These are phyloP conservation scores for Drosophila koepferae DNA, from an alignment of 2,888 invertebrate genomes.

Conservation along the genomic window DNA sequence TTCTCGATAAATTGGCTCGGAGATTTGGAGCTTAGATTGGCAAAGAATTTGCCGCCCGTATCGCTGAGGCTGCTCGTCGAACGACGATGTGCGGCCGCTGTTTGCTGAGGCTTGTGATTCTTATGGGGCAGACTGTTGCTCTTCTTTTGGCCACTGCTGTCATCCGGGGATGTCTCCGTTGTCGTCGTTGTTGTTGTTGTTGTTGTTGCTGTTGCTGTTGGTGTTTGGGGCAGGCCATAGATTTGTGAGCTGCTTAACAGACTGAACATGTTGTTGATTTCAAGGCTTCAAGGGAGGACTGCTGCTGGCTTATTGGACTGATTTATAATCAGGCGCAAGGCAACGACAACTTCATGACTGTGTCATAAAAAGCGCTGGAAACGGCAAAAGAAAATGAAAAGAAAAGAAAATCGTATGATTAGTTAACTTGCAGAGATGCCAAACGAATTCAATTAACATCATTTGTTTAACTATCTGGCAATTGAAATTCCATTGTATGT, in stretches of 20 bases:
- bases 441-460: conserved; percentile 25
- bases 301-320: conserved; percentile 35
- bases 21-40: conserved; percentile 73
- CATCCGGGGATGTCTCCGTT: conserved; percentile 23
- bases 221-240: conserved; percentile 80
- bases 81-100: conserved; percentile 42
- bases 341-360: conserved; percentile 49
- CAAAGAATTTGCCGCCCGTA: conserved; percentile 70
- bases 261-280: conserved; percentile 78
- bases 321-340: conserved; percentile 20
- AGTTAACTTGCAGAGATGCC: conserved; percentile 14
- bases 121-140: conserved; percentile 69
- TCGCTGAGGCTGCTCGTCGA: conserved; percentile 65
- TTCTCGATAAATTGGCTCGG: conserved; percentile 83
- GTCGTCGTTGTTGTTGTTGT: conserved; percentile 28
- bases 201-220: conserved; percentile 44
- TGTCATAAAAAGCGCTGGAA: conserved; percentile 46
- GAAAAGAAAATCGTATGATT: conserved; percentile 13
- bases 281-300: conserved; percentile 16
- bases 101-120: conserved; percentile 24
- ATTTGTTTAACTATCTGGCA: conserved; percentile 24
- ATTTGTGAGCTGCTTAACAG: conserved; percentile 83
- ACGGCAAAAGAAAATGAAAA: not conserved
- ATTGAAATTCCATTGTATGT: conserved; percentile 33
- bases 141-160: conserved; percentile 56